Evolutionary conservation across 2,113 vertebrate species (phyloP).

Genomic region (Camelus bactrianus): DNA sequence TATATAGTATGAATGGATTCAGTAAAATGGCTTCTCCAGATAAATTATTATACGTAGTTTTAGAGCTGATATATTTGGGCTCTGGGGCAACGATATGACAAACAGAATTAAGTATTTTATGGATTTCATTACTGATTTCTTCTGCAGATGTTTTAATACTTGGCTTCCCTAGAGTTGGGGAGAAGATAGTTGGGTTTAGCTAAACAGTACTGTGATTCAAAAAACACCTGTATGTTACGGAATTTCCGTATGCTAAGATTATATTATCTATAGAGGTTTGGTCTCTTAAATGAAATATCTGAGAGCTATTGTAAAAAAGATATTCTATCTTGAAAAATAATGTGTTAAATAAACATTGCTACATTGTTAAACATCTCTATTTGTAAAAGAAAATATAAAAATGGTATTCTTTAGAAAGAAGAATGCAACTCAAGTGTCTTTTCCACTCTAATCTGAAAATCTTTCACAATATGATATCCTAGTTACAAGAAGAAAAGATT

Average conservation of each 20-base stretch:
- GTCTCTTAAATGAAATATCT: not conserved
- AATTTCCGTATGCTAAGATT: not conserved
- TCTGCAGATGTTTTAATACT: not conserved
- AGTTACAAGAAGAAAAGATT: not conserved
- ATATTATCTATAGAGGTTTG: not conserved
- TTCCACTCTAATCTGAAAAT: not conserved
- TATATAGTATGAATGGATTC: not conserved
- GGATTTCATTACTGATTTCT: not conserved
- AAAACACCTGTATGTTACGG: not conserved
- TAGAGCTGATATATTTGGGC: not conserved
- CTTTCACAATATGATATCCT: not conserved
- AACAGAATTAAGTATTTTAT: not conserved
- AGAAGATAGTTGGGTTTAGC: not conserved
- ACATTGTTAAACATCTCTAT: not conserved
- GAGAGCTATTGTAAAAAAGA: not conserved
- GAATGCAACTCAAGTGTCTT: not conserved
- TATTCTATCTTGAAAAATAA: not conserved
- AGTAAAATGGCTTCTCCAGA: not conserved
- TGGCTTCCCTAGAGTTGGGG: accelerated
- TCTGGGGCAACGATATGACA: not conserved
- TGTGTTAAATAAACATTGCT: not conserved
- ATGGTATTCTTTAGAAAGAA: not conserved
- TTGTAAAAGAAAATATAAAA: not conserved
- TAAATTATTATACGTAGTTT: not conserved
- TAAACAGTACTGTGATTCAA: not conserved